Percentiles rank a stretch among this genome's conserved stretches.
These are phyloP conservation scores for Oreochromis aureus DNA, from an alignment of 2,113 vertebrate genomes.

Conservation along the genomic window DNA sequence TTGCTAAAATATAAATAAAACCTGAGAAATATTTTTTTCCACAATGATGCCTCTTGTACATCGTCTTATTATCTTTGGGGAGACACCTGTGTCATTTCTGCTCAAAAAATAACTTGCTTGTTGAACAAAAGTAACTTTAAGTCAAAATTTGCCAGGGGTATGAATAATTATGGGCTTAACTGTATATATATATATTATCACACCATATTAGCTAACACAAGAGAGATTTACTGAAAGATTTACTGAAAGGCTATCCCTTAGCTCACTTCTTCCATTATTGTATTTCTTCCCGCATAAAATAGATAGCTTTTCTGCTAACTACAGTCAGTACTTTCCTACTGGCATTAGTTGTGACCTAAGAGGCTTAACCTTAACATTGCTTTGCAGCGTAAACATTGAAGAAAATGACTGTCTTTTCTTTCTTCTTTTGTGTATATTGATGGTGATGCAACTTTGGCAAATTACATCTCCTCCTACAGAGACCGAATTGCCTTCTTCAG, in stretches of 20 bases:
- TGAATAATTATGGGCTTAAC: no score
- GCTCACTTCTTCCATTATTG: background rate
- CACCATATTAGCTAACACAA: background rate
- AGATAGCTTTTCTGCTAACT: background rate
- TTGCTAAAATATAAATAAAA: no score
- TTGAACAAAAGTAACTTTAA: no score
- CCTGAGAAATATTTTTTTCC: no score
- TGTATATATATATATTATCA: background rate
- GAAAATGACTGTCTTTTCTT: background rate
- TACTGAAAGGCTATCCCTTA: background rate
- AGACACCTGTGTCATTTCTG: no score
- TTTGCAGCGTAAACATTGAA: background rate
- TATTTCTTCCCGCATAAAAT: background rate
- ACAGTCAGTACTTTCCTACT: background rate
- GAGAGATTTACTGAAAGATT: background rate
- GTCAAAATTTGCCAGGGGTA: no score
- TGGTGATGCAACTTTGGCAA: background rate
- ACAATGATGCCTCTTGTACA: no score
- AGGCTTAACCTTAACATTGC: background rate
- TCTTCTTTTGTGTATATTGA: background rate
- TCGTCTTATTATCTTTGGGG: no score
- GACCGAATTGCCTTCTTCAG: background rate
- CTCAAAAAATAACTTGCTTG: no score
- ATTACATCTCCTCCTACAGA: background rate
- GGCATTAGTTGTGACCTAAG: background rate